Evolutionary conservation across 2,888 invertebrate genomes (phyloP).

Genomic region (Terebella lapidaria): DNA sequence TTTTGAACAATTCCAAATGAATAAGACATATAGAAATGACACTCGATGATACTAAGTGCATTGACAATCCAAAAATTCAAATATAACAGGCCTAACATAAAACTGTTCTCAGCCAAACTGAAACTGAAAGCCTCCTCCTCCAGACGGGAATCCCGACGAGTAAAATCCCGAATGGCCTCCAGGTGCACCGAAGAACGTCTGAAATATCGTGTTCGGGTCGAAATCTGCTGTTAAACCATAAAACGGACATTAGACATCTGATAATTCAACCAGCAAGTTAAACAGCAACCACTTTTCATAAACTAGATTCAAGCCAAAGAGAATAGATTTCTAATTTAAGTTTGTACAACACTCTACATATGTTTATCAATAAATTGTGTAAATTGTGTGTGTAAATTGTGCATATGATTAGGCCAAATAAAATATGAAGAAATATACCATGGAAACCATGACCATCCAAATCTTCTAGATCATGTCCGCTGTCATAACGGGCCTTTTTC

Average conservation of each 20-base stretch:
- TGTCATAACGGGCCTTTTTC: constrained; percentile 85
- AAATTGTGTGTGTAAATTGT: too few relatives aligned
- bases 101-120: constrained; percentile 60
- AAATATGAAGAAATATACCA: too few relatives aligned
- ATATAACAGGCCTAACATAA: neutral
- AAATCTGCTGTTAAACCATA: constrained; percentile 51
- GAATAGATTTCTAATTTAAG: neutral
- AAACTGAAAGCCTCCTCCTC: constrained; percentile 62
- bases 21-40: too few relatives aligned
- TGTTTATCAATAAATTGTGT: neutral
- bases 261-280: neutral
- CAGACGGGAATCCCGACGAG: neutral
- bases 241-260: neutral
- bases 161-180: constrained; percentile 46
- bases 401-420: too few relatives aligned
- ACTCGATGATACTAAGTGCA: too few relatives aligned
- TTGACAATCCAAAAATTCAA: neutral
- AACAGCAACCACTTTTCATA: too few relatives aligned
- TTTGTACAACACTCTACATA: neutral
- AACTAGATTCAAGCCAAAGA: neutral
- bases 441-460: constrained; percentile 55
- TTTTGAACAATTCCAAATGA: too few relatives aligned
- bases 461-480: constrained; percentile 77
- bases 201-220: constrained; percentile 80
- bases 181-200: constrained; percentile 68